Percentiles rank a stretch among this genome's conserved stretches.
Conservation (phyloP, 1,140 invertebrate genomes). For the Aricia agestis region DNA sequence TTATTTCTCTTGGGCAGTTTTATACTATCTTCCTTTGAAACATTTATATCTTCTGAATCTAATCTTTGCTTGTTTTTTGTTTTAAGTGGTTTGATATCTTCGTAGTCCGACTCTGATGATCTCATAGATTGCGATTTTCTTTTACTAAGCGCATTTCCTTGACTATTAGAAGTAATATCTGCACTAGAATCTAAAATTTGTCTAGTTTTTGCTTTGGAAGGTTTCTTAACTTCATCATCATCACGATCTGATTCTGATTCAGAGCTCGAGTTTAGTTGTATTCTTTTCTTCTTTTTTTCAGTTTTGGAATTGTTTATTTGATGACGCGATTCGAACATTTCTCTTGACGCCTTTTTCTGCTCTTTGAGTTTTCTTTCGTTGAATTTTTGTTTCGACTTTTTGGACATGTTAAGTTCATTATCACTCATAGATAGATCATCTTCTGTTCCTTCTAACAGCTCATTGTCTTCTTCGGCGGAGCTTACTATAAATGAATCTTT, state of each 20-base stretch:
- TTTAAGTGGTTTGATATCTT: conserved; percentile 8
- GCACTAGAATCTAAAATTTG: conserved; percentile 50
- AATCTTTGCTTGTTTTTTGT: conserved; percentile 15
- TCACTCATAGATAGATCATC: conserved; percentile 66
- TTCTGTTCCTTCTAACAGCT: conserved; percentile 61
- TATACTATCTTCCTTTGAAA: conserved; percentile 15
- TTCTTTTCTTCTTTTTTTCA: conserved; percentile 38
- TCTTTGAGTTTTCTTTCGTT: conserved; percentile 59
- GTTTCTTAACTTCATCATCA: conserved; percentile 30
- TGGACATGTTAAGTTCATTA: conserved; percentile 61
- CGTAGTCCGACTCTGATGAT: not conserved
- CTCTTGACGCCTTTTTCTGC: conserved; percentile 62
- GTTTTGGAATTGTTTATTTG: conserved; percentile 44
- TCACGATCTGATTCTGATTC: conserved; percentile 37
- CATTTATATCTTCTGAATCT: conserved; percentile 13
- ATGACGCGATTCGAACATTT: conserved; percentile 67
- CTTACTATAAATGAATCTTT: conserved; percentile 67
- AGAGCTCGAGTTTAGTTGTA: conserved; percentile 34
- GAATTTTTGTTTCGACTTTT: conserved; percentile 67
- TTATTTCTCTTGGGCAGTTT: conserved; percentile 30
- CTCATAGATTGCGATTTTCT: not conserved
- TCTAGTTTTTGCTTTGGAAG: conserved; percentile 45
- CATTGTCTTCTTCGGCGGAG: conserved; percentile 62
- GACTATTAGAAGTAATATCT: conserved; percentile 30
- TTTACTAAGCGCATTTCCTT: conserved; percentile 7